These are phyloP conservation scores for Arrhamphus sclerolepis DNA, from an alignment of 2,797 vertebrate genomes.

Conservation along the genomic window DNA sequence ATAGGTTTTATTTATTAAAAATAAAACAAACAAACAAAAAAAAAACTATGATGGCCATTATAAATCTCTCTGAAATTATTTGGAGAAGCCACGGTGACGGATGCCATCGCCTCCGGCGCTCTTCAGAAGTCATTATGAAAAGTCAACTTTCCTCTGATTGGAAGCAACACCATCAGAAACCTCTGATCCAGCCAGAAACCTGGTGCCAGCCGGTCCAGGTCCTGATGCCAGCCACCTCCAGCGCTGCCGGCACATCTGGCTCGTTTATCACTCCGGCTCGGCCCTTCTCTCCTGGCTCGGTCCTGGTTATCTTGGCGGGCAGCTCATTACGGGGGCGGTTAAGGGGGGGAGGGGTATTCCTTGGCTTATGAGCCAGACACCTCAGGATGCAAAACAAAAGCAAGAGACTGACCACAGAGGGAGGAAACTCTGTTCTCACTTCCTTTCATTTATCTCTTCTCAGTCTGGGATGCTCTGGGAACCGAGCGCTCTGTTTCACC, in stretches of 20 bases:
- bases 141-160: constrained; percentile 20
- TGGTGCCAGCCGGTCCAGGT: constrained; percentile 40
- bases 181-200: constrained; percentile 37
- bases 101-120: constrained; percentile 37
- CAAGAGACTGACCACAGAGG: constrained; percentile 15
- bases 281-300: constrained; percentile 54
- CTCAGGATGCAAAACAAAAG: constrained; percentile 61
- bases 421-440: constrained; percentile 76
- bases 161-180: constrained; percentile 31
- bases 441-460: constrained; percentile 73
- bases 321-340: constrained; percentile 58
- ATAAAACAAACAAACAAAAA: too few relatives aligned
- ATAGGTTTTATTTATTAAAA: too few relatives aligned
- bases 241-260: constrained; percentile 70
- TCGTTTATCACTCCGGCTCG: constrained; percentile 76
- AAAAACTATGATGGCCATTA: too few relatives aligned
- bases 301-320: constrained; percentile 68
- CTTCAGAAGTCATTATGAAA: constrained; percentile 33
- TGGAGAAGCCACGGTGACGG: neutral
- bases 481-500: constrained; percentile 2
- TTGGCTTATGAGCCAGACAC: constrained; percentile 74
- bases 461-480: constrained; percentile 33
- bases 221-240: constrained; percentile 34
- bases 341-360: too few relatives aligned
- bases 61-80: too few relatives aligned